Percentiles rank a stretch among this genome's conserved stretches.
Conservation (phyloP, 2,888 invertebrate species). For the Cryptocephalus moraei region DNA sequence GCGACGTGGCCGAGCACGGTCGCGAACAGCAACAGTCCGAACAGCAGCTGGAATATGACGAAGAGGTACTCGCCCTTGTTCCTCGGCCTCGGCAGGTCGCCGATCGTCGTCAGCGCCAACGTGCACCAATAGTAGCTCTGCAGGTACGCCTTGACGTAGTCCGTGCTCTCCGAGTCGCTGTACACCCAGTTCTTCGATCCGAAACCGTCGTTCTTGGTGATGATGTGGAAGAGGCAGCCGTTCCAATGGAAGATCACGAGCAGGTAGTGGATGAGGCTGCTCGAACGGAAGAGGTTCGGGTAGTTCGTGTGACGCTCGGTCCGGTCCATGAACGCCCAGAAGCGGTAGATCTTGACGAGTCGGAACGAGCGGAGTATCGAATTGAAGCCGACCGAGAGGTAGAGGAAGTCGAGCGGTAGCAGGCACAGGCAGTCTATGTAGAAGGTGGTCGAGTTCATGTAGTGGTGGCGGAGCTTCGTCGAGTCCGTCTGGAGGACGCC, state of each 20-base stretch:
- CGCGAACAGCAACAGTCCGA: slow-evolving; percentile 90
- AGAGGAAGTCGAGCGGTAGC: slow-evolving; percentile 94
- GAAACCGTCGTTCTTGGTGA: slow-evolving; percentile 91
- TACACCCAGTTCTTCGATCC: slow-evolving; percentile 87
- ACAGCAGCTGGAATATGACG: slow-evolving; percentile 88
- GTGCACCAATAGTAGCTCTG: slow-evolving; percentile 99
- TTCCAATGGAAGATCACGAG: slow-evolving; percentile 99
- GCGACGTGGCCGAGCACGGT: slow-evolving; percentile 96
- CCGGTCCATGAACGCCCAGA: slow-evolving; percentile 97
- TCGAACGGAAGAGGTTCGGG: slow-evolving; percentile 90
- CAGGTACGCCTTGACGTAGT: slow-evolving; percentile 89
- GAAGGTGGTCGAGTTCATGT: slow-evolving; percentile 91
- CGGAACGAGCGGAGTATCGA: slow-evolving; percentile 93
- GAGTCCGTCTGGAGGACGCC: slow-evolving; percentile 96
- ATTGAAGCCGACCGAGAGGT: slow-evolving; percentile 91
- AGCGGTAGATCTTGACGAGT: slow-evolving; percentile 63
- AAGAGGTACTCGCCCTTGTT: slow-evolving; percentile 93
- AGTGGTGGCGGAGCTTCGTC: slow-evolving; percentile 85
- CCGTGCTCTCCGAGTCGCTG: slow-evolving; percentile 74
- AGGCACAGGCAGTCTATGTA: slow-evolving; percentile 98
- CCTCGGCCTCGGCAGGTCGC: slow-evolving; percentile 81
- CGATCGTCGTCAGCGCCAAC: slow-evolving; percentile 89
- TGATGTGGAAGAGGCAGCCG: slow-evolving; percentile 95
- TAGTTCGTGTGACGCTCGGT: slow-evolving; percentile 98
- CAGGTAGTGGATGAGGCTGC: slow-evolving; percentile 89